Conservation (phyloP, 1,140 invertebrate species). For the Drosophila ambigua region DNA sequence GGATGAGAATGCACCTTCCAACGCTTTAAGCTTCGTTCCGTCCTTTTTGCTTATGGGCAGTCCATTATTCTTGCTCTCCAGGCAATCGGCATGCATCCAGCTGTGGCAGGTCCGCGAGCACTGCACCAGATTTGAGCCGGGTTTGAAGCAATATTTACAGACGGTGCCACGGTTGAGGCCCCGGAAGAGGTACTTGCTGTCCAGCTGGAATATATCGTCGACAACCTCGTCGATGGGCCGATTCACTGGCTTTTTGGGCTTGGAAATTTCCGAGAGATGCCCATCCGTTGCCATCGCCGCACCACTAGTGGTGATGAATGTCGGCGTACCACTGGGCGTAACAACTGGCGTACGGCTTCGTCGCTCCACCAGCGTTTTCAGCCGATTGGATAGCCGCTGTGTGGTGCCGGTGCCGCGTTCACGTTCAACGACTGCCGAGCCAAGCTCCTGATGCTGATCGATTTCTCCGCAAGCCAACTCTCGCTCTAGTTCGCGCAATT, state of each 20-base stretch:
- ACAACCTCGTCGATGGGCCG: constrained; percentile 79
- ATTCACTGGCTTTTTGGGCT: constrained; percentile 50
- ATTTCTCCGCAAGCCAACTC: constrained; percentile 30
- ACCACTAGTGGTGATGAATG: too few species aligned
- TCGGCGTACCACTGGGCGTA: constrained; percentile 15
- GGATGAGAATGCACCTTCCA: not conserved
- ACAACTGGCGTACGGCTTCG: constrained; percentile 55
- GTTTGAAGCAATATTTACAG: constrained; percentile 87
- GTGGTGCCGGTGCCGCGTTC: constrained; percentile 41
- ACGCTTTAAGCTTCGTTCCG: not conserved
- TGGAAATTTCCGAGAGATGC: constrained; percentile 17
- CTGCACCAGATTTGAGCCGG: constrained; percentile 84
- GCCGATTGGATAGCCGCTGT: constrained; percentile 66
- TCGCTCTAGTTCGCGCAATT: constrained; percentile 56
- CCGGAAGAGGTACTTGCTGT: constrained; percentile 85
- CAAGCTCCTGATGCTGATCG: constrained; percentile 30
- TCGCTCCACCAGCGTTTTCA: constrained; percentile 52
- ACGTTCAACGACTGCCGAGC: constrained; percentile 19
- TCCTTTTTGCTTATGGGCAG: constrained; percentile 6
- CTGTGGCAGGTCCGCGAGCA: constrained; percentile 85
- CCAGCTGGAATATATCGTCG: constrained; percentile 72
- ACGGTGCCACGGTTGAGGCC: constrained; percentile 85
- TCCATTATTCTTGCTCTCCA: constrained; percentile 26
- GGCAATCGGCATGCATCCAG: constrained; percentile 84
- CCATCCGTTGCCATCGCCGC: constrained; percentile 9